phyloP scores from a whole-genome alignment of 2,888 invertebrate genomes.

The Leptarthrus brevirostris region DNA sequence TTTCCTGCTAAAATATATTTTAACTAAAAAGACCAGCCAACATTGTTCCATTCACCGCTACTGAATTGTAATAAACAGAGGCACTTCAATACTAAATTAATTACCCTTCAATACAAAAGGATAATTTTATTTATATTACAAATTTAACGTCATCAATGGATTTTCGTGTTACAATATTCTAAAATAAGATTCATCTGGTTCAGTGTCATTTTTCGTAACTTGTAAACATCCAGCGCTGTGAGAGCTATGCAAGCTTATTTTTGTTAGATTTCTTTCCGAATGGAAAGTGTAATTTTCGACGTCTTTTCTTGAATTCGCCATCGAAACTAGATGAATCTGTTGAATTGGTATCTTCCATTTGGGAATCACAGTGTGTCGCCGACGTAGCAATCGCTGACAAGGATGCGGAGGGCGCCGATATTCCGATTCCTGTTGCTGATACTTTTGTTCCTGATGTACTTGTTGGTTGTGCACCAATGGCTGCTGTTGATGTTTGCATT shows the following conservation, averaged over 20 bases:
- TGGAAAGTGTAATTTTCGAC: constrained; percentile 59
- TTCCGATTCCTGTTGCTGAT: not conserved
- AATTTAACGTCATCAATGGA: constrained; percentile 6
- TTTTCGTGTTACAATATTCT: constrained; percentile 7
- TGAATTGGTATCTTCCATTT: constrained; percentile 56
- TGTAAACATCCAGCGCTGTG: constrained; percentile 55
- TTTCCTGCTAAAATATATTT: not conserved
- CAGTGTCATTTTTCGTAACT: not conserved
- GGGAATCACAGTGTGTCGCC: constrained; percentile 55
- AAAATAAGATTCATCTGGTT: constrained; percentile 1
- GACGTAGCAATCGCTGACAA: constrained; percentile 51
- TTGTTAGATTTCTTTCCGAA: constrained; percentile 59
- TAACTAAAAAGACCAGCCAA: not conserved
- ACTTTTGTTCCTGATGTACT: not conserved
- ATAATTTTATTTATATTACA: constrained; percentile 15
- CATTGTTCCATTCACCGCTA: not conserved
- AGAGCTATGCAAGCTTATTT: constrained; percentile 58
- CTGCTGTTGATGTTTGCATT: constrained; percentile 7
- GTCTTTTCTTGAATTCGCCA: constrained; percentile 58
- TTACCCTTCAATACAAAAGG: constrained; percentile 21
- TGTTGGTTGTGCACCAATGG: not conserved
- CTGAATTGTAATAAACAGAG: constrained; percentile 8
- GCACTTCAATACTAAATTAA: constrained; percentile 39
- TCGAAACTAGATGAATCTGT: constrained; percentile 57
- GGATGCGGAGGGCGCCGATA: constrained; percentile 29